Evolutionary conservation across 64 coral and sea anemone genomes (phyloP).

Genomic region (Platygyra sinensis): DNA sequence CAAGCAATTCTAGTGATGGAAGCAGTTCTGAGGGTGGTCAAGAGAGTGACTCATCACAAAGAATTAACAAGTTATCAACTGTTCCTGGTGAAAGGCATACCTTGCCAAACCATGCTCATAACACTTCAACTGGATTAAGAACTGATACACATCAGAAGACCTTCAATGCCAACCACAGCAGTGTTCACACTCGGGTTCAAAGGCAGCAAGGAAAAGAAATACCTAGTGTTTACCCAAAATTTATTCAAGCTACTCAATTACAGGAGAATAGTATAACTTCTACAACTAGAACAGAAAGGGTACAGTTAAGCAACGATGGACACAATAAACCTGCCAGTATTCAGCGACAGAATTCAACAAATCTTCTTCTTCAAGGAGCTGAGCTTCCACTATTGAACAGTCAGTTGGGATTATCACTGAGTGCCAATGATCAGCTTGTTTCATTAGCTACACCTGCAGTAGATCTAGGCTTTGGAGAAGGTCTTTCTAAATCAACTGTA

Average conservation of each 20-base stretch:
- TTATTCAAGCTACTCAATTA: not conserved
- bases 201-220: not conserved
- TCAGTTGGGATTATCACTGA: not conserved
- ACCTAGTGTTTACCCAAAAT: not conserved
- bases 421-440: not conserved
- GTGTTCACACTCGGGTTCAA: not conserved
- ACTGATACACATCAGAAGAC: not conserved
- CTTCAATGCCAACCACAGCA: not conserved
- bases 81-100: not conserved
- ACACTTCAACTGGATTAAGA: not conserved
- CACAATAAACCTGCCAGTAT: not conserved
- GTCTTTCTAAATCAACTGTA: conserved; percentile 8
- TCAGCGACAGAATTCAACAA: conserved; percentile 5
- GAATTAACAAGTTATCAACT: not conserved
- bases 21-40: not conserved
- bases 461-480: not conserved
- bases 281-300: not conserved
- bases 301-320: not conserved
- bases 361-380: conserved; percentile 27
- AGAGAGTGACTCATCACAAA: conserved; percentile 1
- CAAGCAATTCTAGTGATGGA: conserved; percentile 36
- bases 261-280: not conserved
- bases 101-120: not conserved
- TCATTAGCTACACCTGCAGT: not conserved
- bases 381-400: conserved; percentile 10